Evolutionary conservation across 2,113 vertebrate genomes (phyloP).

Genomic region (Hylia prasina): DNA sequence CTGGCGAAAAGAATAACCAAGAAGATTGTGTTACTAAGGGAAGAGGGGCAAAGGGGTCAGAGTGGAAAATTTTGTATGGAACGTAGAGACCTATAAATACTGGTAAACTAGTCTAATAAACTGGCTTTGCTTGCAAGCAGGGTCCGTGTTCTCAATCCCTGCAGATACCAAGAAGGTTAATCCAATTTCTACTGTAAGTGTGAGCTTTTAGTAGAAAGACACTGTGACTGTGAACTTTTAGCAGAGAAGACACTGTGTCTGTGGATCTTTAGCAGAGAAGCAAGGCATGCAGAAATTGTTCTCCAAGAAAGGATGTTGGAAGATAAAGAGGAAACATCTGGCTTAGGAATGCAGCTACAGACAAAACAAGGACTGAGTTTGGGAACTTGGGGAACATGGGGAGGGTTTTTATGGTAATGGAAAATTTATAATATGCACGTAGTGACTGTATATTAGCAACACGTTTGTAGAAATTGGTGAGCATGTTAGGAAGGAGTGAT

Average conservation of each 20-base stretch:
- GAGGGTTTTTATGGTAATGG: not conserved
- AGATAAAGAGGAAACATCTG: not conserved
- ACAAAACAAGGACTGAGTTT: not conserved
- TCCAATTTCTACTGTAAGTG: not conserved
- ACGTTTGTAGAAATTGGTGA: not conserved
- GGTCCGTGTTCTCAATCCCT: too few species aligned
- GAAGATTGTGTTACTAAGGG: not conserved
- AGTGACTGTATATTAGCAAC: not conserved
- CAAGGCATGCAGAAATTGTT: not conserved
- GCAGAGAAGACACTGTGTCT: not conserved
- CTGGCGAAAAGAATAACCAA: not conserved
- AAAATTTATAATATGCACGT: not conserved
- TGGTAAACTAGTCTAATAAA: too few species aligned
- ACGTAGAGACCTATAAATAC: too few species aligned
- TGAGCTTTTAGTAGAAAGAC: not conserved
- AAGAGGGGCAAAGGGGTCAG: too few species aligned
- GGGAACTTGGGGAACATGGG: not conserved
- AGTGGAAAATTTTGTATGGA: too few species aligned
- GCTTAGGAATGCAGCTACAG: not conserved
- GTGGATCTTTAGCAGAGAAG: not conserved
- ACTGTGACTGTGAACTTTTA: not conserved
- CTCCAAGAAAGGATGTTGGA: not conserved
- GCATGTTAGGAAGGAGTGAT: not conserved
- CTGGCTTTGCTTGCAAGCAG: too few species aligned
- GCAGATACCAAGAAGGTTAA: not conserved